Evolutionary conservation across 2,113 vertebrate species (phyloP), one percentile per base, ranked within the genome.

Genomic region (Cyphomyrus discorhynchus): DNA sequence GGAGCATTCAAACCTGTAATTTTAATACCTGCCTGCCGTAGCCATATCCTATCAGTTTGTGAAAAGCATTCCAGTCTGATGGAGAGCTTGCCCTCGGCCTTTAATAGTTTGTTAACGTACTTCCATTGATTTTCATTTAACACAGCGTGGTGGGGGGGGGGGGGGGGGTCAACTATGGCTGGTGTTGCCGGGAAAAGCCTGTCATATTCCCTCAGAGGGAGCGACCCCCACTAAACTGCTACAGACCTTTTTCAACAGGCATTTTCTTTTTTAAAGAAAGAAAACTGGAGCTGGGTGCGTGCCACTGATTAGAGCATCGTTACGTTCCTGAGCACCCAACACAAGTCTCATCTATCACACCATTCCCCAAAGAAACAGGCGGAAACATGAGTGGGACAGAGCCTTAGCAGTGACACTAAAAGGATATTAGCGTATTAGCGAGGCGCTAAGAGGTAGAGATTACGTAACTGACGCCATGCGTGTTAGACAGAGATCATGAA

Each of bases 51-150:
- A 80, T 80, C 35, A 80, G 74, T 80, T 42, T 80, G 35, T 1
- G 74, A n/a, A 80, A 42, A 80, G 74, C 17, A 19, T n/a, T 80
- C 5, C 5, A 80, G 35, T 80, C 74, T 39, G 35, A 17, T 19
- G 74, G 74, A 42, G 74, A 80, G 74, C 31, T 39, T 39, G 2
- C 35, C 62, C 27, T 70, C n/a, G 3, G 3, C n/a, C 70, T 46
- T 88, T 66, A 88, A 62, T 88, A 66, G 87, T 39, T 50, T 53
- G 88, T 53, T 82, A 89, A 89, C 52, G 31, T 35, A 53, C 46
- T 82, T 39, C 47, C 47, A 80, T 80, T 39, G 88, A 89, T 89
- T 80, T 53, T 21, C 70, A 80, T 80, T 89, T 80, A 66, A 45
- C 50, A 56, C 74, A 24, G 31, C 13, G 9, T 31, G 47, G 6